These are phyloP conservation scores for Blastobasis adustella DNA, from an alignment of 2,888 invertebrate genomes.

Conservation along the genomic window DNA sequence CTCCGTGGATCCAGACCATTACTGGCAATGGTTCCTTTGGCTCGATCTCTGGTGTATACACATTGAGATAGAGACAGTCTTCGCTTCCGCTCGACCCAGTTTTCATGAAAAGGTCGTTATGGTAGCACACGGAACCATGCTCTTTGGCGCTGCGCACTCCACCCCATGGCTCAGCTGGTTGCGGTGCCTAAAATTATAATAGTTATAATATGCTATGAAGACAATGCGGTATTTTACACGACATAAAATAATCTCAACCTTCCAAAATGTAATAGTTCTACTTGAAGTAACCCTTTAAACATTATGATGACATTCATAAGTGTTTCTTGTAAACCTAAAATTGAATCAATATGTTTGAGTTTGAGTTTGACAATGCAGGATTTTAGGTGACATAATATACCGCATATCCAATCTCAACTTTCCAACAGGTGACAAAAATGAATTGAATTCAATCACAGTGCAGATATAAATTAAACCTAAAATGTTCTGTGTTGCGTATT, in stretches of 20 bases:
- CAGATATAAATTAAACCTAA: too few species aligned
- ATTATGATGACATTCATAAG: too few species aligned
- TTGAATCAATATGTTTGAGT: too few species aligned
- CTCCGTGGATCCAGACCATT: constrained; percentile 40
- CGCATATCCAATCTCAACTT: too few species aligned
- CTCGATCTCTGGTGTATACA: constrained; percentile 32
- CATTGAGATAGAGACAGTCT: constrained; percentile 44
- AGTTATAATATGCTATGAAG: background rate
- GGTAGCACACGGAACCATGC: constrained; percentile 26
- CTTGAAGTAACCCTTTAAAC: too few species aligned
- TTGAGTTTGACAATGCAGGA: too few species aligned
- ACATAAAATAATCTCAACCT: background rate
- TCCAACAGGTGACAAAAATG: too few species aligned
- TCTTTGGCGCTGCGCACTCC: constrained; percentile 32
- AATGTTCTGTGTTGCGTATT: too few species aligned
- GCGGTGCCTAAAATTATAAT: constrained; percentile 28
- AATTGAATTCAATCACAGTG: too few species aligned
- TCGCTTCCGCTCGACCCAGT: constrained; percentile 26
- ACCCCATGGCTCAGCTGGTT: constrained; percentile 29
- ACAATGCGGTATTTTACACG: background rate
- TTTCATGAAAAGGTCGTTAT: constrained; percentile 17
- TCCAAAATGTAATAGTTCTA: too few species aligned
- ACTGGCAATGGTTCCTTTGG: constrained; percentile 27
- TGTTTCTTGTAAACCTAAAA: too few species aligned
- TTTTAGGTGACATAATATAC: too few species aligned